Conservation (phyloP, 1,140 invertebrate genomes). For the Scaptomyza pallida region DNA sequence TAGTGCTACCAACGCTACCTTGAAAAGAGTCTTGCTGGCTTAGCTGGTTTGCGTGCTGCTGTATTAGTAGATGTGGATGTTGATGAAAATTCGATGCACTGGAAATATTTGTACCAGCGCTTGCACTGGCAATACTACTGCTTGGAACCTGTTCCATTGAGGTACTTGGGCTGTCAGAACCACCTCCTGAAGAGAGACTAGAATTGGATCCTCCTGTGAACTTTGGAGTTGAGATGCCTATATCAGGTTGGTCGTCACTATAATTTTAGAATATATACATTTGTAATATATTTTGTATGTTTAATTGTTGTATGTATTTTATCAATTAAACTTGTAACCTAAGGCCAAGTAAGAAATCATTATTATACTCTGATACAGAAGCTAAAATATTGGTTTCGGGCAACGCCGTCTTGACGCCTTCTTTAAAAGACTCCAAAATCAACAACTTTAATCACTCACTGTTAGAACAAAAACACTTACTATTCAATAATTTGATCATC, state of each 20-base stretch:
- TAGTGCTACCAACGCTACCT: slow-evolving; percentile 56
- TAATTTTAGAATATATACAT: neutral
- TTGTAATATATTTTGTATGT: too few species aligned
- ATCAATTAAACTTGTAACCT: too few species aligned
- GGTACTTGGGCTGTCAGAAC: slow-evolving; percentile 85
- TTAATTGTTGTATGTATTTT: too few species aligned
- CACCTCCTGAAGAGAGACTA: slow-evolving; percentile 85
- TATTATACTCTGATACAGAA: too few species aligned
- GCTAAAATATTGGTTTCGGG: too few species aligned
- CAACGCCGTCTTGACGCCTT: too few species aligned
- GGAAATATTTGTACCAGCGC: slow-evolving; percentile 48
- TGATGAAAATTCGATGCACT: slow-evolving; percentile 44
- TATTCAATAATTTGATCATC: slow-evolving; percentile 60
- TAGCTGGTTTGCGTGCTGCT: slow-evolving; percentile 71
- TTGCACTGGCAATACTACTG: slow-evolving; percentile 40
- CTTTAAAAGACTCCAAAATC: too few species aligned
- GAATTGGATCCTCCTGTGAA: slow-evolving; percentile 82
- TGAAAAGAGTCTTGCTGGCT: slow-evolving; percentile 80
- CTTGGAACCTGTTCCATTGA: slow-evolving; percentile 86
- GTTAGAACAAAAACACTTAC: slow-evolving; percentile 50
- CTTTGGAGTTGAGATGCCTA: slow-evolving; percentile 77
- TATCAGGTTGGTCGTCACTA: slow-evolving; percentile 80
- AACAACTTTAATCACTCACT: too few species aligned
- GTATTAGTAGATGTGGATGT: slow-evolving; percentile 66
- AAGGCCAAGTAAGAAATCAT: too few species aligned